These are phyloP conservation scores for Dendrolimus kikuchii DNA, from an alignment of 1,140 invertebrate genomes.

Conservation along the genomic window DNA sequence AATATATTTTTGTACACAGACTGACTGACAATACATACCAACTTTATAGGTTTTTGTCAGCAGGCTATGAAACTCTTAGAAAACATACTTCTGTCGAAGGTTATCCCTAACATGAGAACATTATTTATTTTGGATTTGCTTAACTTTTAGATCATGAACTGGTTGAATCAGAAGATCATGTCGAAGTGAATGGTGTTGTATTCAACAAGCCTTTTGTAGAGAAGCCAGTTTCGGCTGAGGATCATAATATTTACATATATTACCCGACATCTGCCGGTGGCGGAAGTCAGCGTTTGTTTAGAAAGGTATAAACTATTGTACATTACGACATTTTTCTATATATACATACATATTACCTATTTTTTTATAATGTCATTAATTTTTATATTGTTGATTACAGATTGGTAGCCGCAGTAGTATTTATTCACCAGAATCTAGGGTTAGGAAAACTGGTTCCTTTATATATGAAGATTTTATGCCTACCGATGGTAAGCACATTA, in stretches of 20 bases:
- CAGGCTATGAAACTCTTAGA: too few relatives aligned
- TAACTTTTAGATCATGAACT: slow-evolving; percentile 85
- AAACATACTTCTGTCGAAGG: too few relatives aligned
- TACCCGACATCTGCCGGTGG: slow-evolving; percentile 99
- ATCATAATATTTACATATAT: slow-evolving; percentile 99
- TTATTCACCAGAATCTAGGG: slow-evolving; percentile 96
- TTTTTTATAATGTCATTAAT: too few relatives aligned
- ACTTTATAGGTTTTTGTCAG: too few relatives aligned
- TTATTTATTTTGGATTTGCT: too few relatives aligned
- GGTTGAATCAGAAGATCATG: slow-evolving; percentile 98
- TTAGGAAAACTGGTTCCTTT: slow-evolving; percentile 97
- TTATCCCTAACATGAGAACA: too few relatives aligned
- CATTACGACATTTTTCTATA: not conserved
- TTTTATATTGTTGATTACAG: slow-evolving; percentile 66
- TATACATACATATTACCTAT: too few relatives aligned
- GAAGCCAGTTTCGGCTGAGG: slow-evolving; percentile 97
- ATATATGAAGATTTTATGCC: slow-evolving; percentile 99
- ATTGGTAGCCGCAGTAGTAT: slow-evolving; percentile 98
- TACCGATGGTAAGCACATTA: slow-evolving; percentile 88
- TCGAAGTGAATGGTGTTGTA: slow-evolving; percentile 96
- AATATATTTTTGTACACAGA: too few relatives aligned
- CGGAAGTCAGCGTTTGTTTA: slow-evolving; percentile 96
- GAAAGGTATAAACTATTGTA: slow-evolving; percentile 85
- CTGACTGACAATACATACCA: too few relatives aligned
- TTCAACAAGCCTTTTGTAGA: slow-evolving; percentile 99